phyloP scores from a whole-genome alignment of 1,140 invertebrate species.

The Pemphigus obesinymphae region DNA sequence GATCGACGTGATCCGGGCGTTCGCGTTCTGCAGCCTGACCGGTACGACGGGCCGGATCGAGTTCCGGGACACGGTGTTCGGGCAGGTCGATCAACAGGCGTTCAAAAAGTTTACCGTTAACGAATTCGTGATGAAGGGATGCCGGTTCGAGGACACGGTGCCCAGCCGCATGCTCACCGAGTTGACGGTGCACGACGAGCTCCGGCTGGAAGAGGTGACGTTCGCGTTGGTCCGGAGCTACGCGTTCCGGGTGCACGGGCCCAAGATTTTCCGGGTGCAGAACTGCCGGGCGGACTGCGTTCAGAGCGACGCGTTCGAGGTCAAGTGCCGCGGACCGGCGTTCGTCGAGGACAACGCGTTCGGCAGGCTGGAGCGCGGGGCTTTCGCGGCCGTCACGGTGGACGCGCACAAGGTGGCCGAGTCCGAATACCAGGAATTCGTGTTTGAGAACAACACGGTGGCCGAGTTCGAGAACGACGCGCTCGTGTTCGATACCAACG shows the following conservation, averaged over 20 bases:
- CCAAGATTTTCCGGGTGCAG: constrained; percentile 59
- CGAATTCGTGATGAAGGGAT: constrained; percentile 52
- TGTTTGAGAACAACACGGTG: constrained; percentile 64
- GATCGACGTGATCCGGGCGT: constrained; percentile 61
- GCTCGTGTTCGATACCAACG: constrained; percentile 56
- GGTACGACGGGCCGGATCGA: constrained; percentile 54
- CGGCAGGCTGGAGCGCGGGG: constrained; percentile 55
- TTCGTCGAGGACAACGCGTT: constrained; percentile 64
- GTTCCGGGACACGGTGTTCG: constrained; percentile 56
- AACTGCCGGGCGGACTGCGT: constrained; percentile 59
- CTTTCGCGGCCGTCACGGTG: constrained; percentile 59
- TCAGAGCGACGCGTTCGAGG: constrained; percentile 62
- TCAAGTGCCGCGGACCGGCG: constrained; percentile 59
- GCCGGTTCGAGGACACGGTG: constrained; percentile 54
- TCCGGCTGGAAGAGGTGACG: constrained; percentile 54
- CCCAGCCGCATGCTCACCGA: constrained; percentile 69
- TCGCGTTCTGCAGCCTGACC: constrained; percentile 66
- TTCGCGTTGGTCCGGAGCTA: constrained; percentile 52
- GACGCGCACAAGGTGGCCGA: constrained; percentile 49
- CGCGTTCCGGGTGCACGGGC: constrained; percentile 58
- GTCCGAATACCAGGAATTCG: constrained; percentile 53
- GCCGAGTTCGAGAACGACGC: constrained; percentile 56
- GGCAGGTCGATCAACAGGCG: constrained; percentile 63
- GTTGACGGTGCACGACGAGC: constrained; percentile 61
- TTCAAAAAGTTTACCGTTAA: constrained; percentile 72